phyloP scores from a whole-genome alignment of 53 echinoderm and acorn worm genomes.

The Stichopus horrens region DNA sequence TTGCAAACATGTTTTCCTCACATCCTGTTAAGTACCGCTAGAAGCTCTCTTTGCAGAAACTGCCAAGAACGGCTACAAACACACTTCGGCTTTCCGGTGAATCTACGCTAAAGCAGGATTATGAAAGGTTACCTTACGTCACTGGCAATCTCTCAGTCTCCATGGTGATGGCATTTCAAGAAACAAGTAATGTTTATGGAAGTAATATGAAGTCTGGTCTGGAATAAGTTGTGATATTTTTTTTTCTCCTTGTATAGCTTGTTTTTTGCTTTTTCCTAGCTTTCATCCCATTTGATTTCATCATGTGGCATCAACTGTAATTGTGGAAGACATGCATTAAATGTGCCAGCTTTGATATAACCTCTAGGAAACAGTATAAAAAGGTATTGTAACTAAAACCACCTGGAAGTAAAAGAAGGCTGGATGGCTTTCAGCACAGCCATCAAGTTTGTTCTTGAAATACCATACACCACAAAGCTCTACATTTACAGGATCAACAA shows the following conservation, averaged over 20 bases:
- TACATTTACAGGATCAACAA: too few species aligned
- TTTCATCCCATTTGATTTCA: neutral
- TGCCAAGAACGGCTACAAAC: slow-evolving; percentile 3
- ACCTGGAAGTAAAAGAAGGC: too few species aligned
- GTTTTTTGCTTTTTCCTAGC: neutral
- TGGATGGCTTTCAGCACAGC: too few species aligned
- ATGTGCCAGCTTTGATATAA: too few species aligned
- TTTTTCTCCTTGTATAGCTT: neutral
- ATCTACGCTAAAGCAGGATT: neutral
- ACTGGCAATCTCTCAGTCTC: slow-evolving; percentile 16
- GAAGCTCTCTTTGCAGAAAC: slow-evolving; percentile 9
- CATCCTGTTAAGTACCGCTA: slow-evolving; percentile 27
- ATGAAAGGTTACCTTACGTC: slow-evolving; percentile 23
- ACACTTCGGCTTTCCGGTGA: neutral
- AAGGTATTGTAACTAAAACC: too few species aligned
- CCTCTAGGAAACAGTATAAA: too few species aligned
- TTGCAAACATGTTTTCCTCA: slow-evolving; percentile 38
- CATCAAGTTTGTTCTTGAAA: too few species aligned
- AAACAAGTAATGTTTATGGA: slow-evolving; percentile 38
- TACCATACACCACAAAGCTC: too few species aligned
- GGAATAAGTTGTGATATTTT: neutral
- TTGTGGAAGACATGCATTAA: neutral
- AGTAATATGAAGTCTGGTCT: slow-evolving; percentile 30
- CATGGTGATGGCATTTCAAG: slow-evolving; percentile 42
- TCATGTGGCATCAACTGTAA: neutral